Conservation (phyloP, 2,113 vertebrate genomes). For the Larimichthys polyactis region DNA sequence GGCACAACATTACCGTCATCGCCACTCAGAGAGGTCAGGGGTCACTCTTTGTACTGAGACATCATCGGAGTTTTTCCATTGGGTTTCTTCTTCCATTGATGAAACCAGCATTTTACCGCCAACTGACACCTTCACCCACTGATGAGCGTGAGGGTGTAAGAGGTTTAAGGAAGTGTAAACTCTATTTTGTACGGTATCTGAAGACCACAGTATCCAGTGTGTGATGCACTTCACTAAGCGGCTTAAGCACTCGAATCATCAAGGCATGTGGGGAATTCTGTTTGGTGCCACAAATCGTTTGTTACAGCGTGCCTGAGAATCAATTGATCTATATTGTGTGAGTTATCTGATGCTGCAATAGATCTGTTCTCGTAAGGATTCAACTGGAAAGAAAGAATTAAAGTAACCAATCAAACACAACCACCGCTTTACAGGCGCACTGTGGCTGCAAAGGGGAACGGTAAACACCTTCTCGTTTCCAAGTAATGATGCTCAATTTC, state of each 20-base stretch:
- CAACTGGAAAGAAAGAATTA: conserved; percentile 52
- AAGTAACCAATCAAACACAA: conserved; percentile 54
- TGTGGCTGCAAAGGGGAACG: conserved; percentile 14
- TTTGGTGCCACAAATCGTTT: conserved; percentile 42
- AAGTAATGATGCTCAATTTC: neutral
- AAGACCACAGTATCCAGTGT: conserved; percentile 52
- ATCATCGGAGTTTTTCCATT: neutral
- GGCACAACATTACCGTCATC: conserved; percentile 91
- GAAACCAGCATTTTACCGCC: conserved; percentile 27
- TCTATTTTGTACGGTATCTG: conserved; percentile 33
- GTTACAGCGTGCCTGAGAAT: conserved; percentile 50
- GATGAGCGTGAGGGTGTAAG: conserved; percentile 33
- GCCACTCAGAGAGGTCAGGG: conserved; percentile 90
- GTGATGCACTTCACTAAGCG: conserved; percentile 58
- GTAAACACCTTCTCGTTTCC: conserved; percentile 20
- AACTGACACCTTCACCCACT: conserved; percentile 49
- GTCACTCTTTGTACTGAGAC: conserved; percentile 12
- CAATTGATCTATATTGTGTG: conserved; percentile 58
- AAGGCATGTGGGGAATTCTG: conserved; percentile 50
- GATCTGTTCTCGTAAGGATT: conserved; percentile 49
- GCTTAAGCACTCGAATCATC: conserved; percentile 66
- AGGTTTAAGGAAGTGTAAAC: conserved; percentile 60
- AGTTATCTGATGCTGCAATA: conserved; percentile 57
- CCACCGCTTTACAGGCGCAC: conserved; percentile 1
- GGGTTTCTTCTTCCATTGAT: conserved; percentile 16